Base-by-base conservation (phyloP, 2,888 invertebrate genomes). In the Rhimphoctona megacephalus region DNA sequence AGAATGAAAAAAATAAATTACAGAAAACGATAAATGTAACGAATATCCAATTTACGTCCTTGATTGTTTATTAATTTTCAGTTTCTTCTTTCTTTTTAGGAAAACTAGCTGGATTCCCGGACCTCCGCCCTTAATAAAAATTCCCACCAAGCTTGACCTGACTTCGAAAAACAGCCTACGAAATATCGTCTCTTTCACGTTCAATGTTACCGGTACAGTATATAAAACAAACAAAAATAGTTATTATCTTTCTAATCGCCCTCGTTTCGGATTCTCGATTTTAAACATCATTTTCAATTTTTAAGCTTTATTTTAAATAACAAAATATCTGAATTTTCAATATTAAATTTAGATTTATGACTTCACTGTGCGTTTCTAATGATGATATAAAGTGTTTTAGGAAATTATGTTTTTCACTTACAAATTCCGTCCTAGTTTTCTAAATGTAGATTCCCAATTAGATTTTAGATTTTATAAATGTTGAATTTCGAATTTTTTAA, bases 81-180 rank as follows among this genome's bases (percentile, higher is more conserved):
- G 49, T 85, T 49, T 76, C n/a, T 81, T 77, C 57, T 84, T 17
- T 6, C 22, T 33, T 78, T 77, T 43, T 74, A 95, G 95, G 93
- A 94, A 95, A 93, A 96, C 96, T 33, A 96, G 96, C 94, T 96
- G 96, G 95, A 94, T 96, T 88, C 95, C 95, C 66, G 96, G 95
- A 30, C 95, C 95, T 17, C 94, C 95, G 73, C 96, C 96, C 49
- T 92, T 93, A 67, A 94, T 96, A 79, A 94, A 93, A 54, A 94
- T 95, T 81, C 95, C 95, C 3, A 95, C 96, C 7, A 94, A 94
- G 85, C 94, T 96, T 87, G 93, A 94, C 78, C 92, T 96, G 69
- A 91, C 95, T 78, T 94, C 94, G 80, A 94, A 94, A 89, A 92
- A 91, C 43, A 92, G 93, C 39, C 89, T 91, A 81, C 92, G 93